Conservation (phyloP, 2,113 vertebrate genomes). For the Microcebus ravelobensis region DNA sequence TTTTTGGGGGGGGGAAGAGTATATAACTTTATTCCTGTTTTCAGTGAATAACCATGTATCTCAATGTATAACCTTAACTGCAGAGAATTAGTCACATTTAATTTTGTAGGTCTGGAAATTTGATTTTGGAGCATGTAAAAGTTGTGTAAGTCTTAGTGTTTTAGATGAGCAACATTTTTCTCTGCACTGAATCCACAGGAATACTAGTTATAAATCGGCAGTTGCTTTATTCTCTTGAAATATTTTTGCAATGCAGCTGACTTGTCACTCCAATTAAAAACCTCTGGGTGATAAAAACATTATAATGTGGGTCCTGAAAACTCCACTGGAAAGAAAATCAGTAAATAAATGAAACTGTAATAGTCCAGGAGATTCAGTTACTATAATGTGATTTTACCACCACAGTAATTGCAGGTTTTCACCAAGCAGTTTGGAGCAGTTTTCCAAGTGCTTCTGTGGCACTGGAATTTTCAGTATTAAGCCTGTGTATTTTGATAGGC, state of each 20-base stretch:
- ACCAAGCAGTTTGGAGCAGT: not conserved
- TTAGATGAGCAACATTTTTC: slow-evolving; percentile 13
- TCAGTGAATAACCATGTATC: not conserved
- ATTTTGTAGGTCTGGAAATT: slow-evolving; percentile 8
- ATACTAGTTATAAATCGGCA: not conserved
- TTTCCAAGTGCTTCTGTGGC: not conserved
- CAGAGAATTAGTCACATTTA: slow-evolving; percentile 10
- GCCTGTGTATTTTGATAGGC: not conserved
- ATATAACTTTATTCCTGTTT: not conserved
- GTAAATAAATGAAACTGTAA: slow-evolving; percentile 50
- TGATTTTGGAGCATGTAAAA: slow-evolving; percentile 23
- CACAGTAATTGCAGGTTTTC: slow-evolving; percentile 19
- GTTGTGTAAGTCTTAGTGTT: not conserved
- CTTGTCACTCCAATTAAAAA: slow-evolving; percentile 8
- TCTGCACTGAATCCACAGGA: slow-evolving; percentile 33
- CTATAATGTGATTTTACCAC: slow-evolving; percentile 32
- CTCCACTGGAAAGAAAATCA: slow-evolving; percentile 44
- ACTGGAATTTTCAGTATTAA: slow-evolving; percentile 9
- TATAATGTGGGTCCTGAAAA: not conserved
- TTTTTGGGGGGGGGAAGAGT: not conserved
- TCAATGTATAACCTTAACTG: not conserved
- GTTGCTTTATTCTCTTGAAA: slow-evolving; percentile 32
- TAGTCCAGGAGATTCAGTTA: slow-evolving; percentile 32
- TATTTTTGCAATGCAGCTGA: not conserved
- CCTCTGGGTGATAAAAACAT: not conserved